Percentiles rank a stretch among this genome's conserved stretches.
Conservation (phyloP, 2,888 invertebrate species). For the Acronicta aceris region DNA sequence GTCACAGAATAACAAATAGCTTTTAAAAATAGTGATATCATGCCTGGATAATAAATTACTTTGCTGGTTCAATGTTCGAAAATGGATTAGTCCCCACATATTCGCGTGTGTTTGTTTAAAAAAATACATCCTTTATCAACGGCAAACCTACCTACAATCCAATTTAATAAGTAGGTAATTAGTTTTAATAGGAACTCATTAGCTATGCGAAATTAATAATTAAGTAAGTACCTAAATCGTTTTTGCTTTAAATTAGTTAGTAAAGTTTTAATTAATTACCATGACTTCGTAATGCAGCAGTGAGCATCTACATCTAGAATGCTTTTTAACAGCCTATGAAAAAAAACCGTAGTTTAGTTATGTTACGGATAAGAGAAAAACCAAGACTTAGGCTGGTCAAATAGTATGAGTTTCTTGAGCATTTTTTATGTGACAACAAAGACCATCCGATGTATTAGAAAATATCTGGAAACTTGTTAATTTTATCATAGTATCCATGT, state of each 20-base stretch:
- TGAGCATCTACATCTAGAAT: not conserved
- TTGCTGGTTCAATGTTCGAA: too few relatives aligned
- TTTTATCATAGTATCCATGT: too few relatives aligned
- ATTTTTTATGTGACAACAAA: too few relatives aligned
- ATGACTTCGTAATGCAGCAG: not conserved
- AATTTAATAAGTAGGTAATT: not conserved
- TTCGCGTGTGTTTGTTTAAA: too few relatives aligned
- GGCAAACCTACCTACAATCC: not conserved
- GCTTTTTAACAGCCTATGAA: not conserved
- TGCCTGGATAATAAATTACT: too few relatives aligned
- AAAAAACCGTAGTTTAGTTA: not conserved
- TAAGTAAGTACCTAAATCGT: not conserved
- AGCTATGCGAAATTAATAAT: conserved; percentile 1
- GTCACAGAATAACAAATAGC: too few relatives aligned
- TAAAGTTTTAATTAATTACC: not conserved
- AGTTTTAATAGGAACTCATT: not conserved
- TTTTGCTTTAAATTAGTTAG: not conserved
- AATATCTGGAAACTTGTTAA: too few relatives aligned
- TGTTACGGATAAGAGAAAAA: not conserved
- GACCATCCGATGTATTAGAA: too few relatives aligned
- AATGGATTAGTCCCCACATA: too few relatives aligned
- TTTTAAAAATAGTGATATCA: too few relatives aligned
- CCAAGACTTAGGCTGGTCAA: not conserved
- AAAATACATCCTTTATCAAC: not conserved
- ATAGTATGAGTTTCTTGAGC: too few relatives aligned